Evolutionary conservation across 2,113 vertebrate genomes (phyloP).

Genomic region (Dendropsophus ebraccatus): DNA sequence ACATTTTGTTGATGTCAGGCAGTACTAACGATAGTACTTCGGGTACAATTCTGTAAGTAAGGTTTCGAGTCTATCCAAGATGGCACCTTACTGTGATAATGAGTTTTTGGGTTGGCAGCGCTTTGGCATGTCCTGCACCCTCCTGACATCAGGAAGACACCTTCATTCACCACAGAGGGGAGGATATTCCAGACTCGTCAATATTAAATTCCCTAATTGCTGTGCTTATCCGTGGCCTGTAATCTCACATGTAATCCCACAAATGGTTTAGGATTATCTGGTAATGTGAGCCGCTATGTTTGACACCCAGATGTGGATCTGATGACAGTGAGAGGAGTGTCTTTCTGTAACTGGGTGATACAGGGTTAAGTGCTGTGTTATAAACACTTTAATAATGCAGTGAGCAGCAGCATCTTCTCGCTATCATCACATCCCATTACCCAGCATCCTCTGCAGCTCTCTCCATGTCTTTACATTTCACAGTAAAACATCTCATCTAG

Average conservation of each 20-base stretch:
- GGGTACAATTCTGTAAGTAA: background rate
- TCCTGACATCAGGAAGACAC: background rate
- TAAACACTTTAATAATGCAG: conserved; percentile 10
- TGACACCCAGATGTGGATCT: background rate
- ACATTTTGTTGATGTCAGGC: too few species aligned
- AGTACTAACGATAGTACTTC: too few species aligned
- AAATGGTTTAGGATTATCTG: conserved; percentile 24
- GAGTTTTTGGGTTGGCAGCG: background rate
- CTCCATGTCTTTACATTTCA: background rate
- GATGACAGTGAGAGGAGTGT: background rate
- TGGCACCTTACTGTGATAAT: background rate
- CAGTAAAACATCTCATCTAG: background rate
- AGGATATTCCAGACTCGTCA: background rate
- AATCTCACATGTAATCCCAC: conserved; percentile 26
- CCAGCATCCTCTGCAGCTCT: background rate
- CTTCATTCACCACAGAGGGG: too few species aligned
- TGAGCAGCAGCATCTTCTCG: background rate
- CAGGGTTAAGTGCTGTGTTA: background rate
- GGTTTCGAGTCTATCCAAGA: too few species aligned
- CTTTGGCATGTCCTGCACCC: background rate
- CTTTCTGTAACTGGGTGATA: background rate
- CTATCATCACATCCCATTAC: background rate
- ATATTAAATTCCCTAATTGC: conserved; percentile 24
- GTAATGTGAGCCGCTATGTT: background rate
- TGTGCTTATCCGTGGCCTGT: background rate